Percentiles rank a stretch among this genome's conserved stretches.
Conservation (phyloP, 1,140 invertebrate genomes). For the Meloidogyne floridensis region DNA sequence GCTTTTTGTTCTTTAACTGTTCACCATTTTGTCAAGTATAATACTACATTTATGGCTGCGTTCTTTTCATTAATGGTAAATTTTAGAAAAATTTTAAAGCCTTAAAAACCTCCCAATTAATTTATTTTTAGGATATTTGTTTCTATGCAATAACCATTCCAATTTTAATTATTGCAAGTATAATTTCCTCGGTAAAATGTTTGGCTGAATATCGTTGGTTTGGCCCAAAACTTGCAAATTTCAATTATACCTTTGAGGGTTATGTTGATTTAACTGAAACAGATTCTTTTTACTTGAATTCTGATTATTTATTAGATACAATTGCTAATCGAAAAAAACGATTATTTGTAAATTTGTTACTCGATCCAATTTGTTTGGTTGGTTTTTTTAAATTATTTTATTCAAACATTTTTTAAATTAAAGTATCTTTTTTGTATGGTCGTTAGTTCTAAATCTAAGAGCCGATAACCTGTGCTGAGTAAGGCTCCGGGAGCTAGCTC, state of each 20-base stretch:
- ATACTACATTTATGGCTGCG: not conserved
- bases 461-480: too few species aligned
- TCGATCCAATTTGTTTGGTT: too few species aligned
- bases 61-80: not conserved
- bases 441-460: too few species aligned
- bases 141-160: not conserved
- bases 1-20: not conserved
- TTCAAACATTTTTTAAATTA: too few species aligned
- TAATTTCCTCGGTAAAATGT: slow-evolving; percentile 5
- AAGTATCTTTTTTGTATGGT: too few species aligned
- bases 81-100: not conserved
- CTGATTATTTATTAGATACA: not conserved
- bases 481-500: too few species aligned
- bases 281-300: not conserved
- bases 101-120: not conserved
- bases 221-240: not conserved
- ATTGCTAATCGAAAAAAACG: not conserved
- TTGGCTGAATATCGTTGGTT: not conserved
- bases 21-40: not conserved
- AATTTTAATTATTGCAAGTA: not conserved
- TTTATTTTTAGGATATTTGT: slow-evolving; percentile 5
- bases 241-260: not conserved
- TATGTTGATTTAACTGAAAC: slow-evolving; percentile 7
- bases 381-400: too few species aligned
- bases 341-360: not conserved